Conservation (phyloP, 37 sponge, comb jelly and placozoan species). For the Haliclona indistincta region DNA sequence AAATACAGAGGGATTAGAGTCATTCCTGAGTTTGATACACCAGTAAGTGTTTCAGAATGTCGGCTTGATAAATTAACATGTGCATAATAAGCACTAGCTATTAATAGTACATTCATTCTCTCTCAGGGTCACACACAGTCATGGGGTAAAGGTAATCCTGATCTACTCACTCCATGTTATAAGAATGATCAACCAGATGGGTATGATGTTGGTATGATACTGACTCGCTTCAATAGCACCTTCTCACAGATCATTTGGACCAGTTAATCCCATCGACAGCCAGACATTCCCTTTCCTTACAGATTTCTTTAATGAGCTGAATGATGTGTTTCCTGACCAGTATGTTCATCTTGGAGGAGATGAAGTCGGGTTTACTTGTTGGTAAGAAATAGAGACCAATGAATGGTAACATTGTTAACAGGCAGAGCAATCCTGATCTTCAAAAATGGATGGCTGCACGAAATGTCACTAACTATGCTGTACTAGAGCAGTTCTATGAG, state of each 20-base stretch:
- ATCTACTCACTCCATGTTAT: constrained; percentile 80
- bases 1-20: constrained; percentile 87
- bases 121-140: constrained; percentile 83
- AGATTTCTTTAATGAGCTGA: constrained; percentile 74
- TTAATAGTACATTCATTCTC: neutral
- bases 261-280: constrained; percentile 78
- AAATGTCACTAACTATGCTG: constrained; percentile 66
- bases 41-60: constrained; percentile 76
- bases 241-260: constrained; percentile 66
- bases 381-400: neutral
- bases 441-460: neutral
- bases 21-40: constrained; percentile 93
- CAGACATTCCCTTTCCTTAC: constrained; percentile 76
- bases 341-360: constrained; percentile 96
- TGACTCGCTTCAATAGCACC: neutral
- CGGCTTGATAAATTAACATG: too few species aligned
- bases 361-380: constrained; percentile 72
- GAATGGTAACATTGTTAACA: constrained; percentile 4
- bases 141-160: constrained; percentile 80
- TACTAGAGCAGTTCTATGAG: constrained; percentile 91
- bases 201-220: constrained; percentile 12
- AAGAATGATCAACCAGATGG: constrained; percentile 47
- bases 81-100: neutral
- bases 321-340: constrained; percentile 69
- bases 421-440: constrained; percentile 77